Evolutionary conservation across 2,113 vertebrate species (phyloP).

Genomic region (Sylvilagus bachmani): DNA sequence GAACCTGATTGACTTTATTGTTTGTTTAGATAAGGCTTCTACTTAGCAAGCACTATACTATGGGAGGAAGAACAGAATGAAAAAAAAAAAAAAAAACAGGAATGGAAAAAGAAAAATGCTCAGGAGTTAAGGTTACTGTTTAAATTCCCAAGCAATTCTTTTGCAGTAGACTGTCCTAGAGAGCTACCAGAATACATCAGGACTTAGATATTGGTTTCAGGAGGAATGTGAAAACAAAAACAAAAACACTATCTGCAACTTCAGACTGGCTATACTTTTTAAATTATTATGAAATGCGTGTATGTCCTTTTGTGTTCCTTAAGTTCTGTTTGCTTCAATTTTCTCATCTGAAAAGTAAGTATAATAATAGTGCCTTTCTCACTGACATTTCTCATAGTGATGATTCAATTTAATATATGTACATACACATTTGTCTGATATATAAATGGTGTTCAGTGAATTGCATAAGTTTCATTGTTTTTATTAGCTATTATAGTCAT

Average conservation of each 20-base stretch:
- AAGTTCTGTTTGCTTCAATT: not conserved
- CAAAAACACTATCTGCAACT: not conserved
- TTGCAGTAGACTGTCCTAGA: not conserved
- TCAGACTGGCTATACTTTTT: not conserved
- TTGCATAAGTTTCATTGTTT: not conserved
- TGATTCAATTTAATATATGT: not conserved
- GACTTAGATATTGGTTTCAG: not conserved
- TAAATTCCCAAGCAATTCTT: conserved; percentile 29
- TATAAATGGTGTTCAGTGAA: not conserved
- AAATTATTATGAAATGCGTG: not conserved
- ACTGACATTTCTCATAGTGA: not conserved
- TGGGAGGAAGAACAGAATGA: not conserved
- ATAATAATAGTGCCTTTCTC: not conserved
- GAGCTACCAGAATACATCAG: not conserved
- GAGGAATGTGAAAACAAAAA: not conserved
- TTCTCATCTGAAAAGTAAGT: not conserved
- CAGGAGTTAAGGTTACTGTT: not conserved
- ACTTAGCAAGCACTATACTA: not conserved
- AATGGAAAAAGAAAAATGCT: not conserved
- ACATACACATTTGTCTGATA: not conserved
- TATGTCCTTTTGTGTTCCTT: not conserved
- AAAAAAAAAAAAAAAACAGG: not conserved
- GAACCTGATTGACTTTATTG: not conserved
- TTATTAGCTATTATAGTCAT: not conserved
- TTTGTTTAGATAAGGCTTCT: not conserved